A percentile compares a stretch with the other conserved stretches of the same genome.
phyloP scores from a whole-genome alignment of 2,797 vertebrate genomes.

The Cossypha heuglini region DNA sequence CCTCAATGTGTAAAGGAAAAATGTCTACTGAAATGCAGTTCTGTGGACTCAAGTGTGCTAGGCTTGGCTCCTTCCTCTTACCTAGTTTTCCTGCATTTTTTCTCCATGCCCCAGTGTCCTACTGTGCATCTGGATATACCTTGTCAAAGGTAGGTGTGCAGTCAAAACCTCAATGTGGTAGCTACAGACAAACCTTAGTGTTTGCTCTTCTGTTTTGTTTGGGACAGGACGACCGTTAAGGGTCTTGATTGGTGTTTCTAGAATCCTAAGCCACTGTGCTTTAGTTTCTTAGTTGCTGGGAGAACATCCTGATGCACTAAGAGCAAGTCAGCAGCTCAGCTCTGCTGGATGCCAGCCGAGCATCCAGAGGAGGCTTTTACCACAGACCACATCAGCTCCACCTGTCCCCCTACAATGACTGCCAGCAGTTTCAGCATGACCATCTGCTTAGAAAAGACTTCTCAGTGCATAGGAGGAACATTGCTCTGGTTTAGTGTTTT shows the following conservation, averaged over 20 bases:
- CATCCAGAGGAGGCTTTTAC: accelerated
- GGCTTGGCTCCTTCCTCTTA: not conserved
- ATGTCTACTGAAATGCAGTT: not conserved
- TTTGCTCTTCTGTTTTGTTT: not conserved
- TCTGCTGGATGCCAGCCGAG: not conserved
- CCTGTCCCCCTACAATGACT: accelerated
- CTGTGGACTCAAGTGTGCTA: not conserved
- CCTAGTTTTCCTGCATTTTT: not conserved
- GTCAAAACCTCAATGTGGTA: not conserved
- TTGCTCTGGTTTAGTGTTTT: not conserved
- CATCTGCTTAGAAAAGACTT: not conserved
- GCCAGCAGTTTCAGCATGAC: not conserved
- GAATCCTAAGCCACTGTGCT: not conserved
- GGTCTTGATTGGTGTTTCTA: not conserved
- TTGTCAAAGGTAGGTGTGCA: not conserved
- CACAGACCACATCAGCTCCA: not conserved
- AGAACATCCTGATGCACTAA: not conserved
- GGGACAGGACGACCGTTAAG: not conserved
- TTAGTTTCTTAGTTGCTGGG: not conserved
- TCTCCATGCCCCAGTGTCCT: not conserved
- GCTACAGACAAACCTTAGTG: not conserved
- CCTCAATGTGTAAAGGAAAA: not conserved
- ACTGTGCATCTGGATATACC: not conserved
- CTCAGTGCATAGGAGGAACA: not conserved
- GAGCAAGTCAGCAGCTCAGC: not conserved